Percentiles rank a stretch among this genome's conserved stretches.
phyloP scores from a whole-genome alignment of 2,888 invertebrate genomes.

The Drosophila multiciliata region DNA sequence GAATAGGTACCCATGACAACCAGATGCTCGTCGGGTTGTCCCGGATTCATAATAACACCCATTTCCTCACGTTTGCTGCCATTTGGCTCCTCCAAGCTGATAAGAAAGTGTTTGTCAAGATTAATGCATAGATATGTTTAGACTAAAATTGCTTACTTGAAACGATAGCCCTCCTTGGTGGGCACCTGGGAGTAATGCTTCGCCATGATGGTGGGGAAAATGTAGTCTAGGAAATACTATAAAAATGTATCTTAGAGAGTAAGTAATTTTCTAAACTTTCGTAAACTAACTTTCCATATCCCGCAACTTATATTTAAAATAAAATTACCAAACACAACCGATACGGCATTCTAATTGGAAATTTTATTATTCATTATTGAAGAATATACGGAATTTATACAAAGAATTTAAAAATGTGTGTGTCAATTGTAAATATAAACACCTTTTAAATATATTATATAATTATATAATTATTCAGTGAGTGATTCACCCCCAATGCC shows the following conservation, averaged over 20 bases:
- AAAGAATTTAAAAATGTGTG: no score
- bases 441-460: background rate
- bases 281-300: no score
- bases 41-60: slow-evolving; percentile 83
- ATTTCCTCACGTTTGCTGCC: slow-evolving; percentile 83
- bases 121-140: background rate
- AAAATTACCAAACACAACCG: background rate
- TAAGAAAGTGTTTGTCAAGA: background rate
- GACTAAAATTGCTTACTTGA: slow-evolving; percentile 67
- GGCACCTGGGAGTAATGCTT: slow-evolving; percentile 76
- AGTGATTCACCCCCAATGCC: slow-evolving; percentile 60
- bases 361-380: background rate
- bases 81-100: slow-evolving; percentile 81
- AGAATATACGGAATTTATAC: no score
- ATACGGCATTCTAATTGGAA: background rate
- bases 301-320: background rate
- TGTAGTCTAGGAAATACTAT: slow-evolving; percentile 60
- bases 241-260: no score
- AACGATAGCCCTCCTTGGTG: slow-evolving; percentile 83
- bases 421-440: no score
- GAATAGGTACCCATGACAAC: slow-evolving; percentile 83
- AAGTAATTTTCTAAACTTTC: no score
- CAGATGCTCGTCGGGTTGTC: slow-evolving; percentile 81
- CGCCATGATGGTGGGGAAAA: slow-evolving; percentile 75
- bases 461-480: slow-evolving; percentile 74